Percentiles rank a stretch among this genome's conserved stretches.
These are phyloP conservation scores for Cremastinae sp. DNA, from an alignment of 2,888 invertebrate genomes.

Conservation along the genomic window DNA sequence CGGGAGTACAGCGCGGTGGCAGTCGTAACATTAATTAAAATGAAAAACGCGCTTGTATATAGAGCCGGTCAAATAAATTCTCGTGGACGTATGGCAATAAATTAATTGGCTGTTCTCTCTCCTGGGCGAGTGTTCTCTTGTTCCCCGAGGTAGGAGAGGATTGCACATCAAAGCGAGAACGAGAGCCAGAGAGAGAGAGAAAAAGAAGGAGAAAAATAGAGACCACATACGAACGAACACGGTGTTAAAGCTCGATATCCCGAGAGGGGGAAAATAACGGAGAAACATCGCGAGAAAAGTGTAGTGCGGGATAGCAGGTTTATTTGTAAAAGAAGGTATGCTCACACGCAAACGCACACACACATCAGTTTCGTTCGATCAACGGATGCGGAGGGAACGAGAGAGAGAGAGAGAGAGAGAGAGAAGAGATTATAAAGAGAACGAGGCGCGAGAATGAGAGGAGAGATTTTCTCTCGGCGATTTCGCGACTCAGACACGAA, in stretches of 20 bases:
- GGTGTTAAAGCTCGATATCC: constrained; percentile 50
- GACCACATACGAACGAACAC: constrained; percentile 41
- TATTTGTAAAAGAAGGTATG: constrained; percentile 65
- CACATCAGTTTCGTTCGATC: neutral
- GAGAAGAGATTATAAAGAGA: neutral
- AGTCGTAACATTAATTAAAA: constrained; percentile 62
- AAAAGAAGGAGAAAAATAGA: constrained; percentile 11
- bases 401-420: neutral
- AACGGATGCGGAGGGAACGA: neutral
- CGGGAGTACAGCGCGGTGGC: constrained; percentile 55
- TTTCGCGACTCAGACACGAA: constrained; percentile 25
- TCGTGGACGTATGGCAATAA: constrained; percentile 64
- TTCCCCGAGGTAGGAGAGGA: constrained; percentile 18
- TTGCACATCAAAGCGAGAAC: neutral
- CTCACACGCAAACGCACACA: too few species aligned
- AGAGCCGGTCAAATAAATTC: constrained; percentile 66
- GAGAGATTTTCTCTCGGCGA: constrained; percentile 36
- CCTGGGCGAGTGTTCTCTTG: constrained; percentile 37
- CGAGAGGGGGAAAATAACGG: constrained; percentile 44
- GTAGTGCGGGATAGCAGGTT: constrained; percentile 57
- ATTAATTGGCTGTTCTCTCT: constrained; percentile 63
- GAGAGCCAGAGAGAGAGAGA: constrained; percentile 14
- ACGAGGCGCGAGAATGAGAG: neutral
- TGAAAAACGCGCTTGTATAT: constrained; percentile 58
- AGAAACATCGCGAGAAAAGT: constrained; percentile 34